Evolutionary conservation across 2,113 vertebrate species (phyloP), one percentile per base, ranked within the genome.

Genomic region (Ginglymostoma cirratum): DNA sequence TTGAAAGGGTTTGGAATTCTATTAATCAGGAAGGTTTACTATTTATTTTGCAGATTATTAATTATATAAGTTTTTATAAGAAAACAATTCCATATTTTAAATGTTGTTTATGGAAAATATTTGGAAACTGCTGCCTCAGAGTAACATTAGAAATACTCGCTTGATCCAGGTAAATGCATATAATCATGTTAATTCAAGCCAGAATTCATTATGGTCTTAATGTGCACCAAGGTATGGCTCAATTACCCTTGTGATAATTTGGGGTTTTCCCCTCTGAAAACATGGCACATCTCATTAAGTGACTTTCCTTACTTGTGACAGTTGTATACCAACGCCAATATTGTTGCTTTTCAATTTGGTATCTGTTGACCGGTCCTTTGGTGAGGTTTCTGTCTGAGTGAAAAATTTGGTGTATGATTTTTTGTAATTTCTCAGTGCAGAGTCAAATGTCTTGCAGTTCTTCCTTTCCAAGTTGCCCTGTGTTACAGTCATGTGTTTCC

Each of bases 231-330:
- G 34, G 30, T 89, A 55, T 55, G 67, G 10, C 55, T 48, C 23
- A 48, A 17, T 72, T 48, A 67, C 8, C 48, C 21, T 55, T 34
- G 52, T 67, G n/a, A 34, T 27, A 95, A 95, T 72, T 72, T 76
- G 15, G 94, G 61, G 3, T 69, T 15, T 95, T 95, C 42, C 23
- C 27, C 69, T 95, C 42, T 6, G 45, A 93, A 38, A 45, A 69
- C 38, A 72, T 48, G 38, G 2, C 27, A 52, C 69, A 95, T 95
- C 94, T 48, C 94, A 95, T 95, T 95, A 95, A 72, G 67, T 95
- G 42, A 95, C 67, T 95, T 93, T 52, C 94, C 42, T 27, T n/a
- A 15, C 30, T 2, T 70, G 45, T 45, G 66, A 17, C 14, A 2
- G 42, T 27, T 45, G 45, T 52, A 4, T 45, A 52, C 38, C 27